These are phyloP conservation scores for Caenorhabditis parvicauda DNA, from an alignment of 2,888 invertebrate species.

Conservation along the genomic window DNA sequence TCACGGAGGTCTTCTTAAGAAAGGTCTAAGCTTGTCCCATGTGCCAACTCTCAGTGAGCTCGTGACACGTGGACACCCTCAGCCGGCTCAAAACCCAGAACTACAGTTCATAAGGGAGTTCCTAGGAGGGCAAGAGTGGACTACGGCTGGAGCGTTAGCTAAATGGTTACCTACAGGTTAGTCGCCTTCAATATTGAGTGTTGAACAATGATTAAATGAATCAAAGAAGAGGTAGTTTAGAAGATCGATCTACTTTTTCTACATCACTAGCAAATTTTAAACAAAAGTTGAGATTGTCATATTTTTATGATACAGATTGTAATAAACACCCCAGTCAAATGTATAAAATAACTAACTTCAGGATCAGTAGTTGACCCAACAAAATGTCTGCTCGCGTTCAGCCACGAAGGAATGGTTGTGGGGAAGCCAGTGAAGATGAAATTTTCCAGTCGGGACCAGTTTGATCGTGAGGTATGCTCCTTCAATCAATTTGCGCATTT, in stretches of 20 bases:
- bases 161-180: slow-evolving; percentile 74
- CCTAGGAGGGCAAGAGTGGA: slow-evolving; percentile 80
- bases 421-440: slow-evolving; percentile 37
- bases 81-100: slow-evolving; percentile 52
- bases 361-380: slow-evolving; percentile 40
- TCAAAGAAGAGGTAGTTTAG: too few species aligned
- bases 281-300: too few species aligned
- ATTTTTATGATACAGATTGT: too few species aligned
- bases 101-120: slow-evolving; percentile 69
- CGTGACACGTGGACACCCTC: slow-evolving; percentile 64
- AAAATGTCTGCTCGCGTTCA: slow-evolving; percentile 70
- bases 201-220: background rate
- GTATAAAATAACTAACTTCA: too few species aligned
- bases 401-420: slow-evolving; percentile 41
- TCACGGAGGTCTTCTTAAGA: slow-evolving; percentile 73
- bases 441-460: slow-evolving; percentile 25
- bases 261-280: too few species aligned
- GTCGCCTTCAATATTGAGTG: background rate
- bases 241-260: too few species aligned
- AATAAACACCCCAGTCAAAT: too few species aligned
- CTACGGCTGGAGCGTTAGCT: slow-evolving; percentile 85
- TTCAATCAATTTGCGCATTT: too few species aligned
- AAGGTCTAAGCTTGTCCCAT: slow-evolving; percentile 81
- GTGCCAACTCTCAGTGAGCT: slow-evolving; percentile 83
- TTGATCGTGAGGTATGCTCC: slow-evolving; percentile 27